Conservation (phyloP, 2,797 vertebrate species). For the Epinephelus coioides region DNA sequence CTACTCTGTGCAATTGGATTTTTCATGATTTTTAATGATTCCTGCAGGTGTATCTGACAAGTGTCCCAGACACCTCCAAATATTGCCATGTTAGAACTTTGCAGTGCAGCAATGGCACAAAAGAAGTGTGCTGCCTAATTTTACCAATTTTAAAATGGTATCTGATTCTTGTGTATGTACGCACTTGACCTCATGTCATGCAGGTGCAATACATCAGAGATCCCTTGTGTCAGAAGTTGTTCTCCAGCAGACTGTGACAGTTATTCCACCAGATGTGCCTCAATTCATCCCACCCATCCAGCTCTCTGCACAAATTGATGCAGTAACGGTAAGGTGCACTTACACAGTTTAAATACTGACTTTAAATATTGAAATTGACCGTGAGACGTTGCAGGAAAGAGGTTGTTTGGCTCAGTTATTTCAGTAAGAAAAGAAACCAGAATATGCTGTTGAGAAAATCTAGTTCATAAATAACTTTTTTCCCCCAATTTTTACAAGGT, state of each 20-base stretch:
- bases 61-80: neutral
- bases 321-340: constrained; percentile 67
- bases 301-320: constrained; percentile 67
- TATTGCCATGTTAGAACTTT: neutral
- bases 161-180: neutral
- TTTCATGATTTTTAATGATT: neutral
- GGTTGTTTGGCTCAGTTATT: neutral
- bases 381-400: neutral
- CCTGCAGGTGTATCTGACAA: neutral
- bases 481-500: neutral
- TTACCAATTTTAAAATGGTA: no score
- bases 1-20: neutral
- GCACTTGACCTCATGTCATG: neutral
- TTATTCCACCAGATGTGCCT: constrained; percentile 74
- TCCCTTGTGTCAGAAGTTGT: constrained; percentile 80
- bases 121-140: neutral
- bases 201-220: constrained; percentile 69
- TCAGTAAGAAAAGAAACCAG: neutral
- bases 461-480: no score
- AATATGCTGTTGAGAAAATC: neutral
- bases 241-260: constrained; percentile 82
- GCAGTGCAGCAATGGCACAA: no score
- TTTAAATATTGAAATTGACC: neutral
- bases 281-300: constrained; percentile 62
- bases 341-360: neutral